Conservation (phyloP, 2,797 vertebrate genomes). For the Artibeus jamaicensis region DNA sequence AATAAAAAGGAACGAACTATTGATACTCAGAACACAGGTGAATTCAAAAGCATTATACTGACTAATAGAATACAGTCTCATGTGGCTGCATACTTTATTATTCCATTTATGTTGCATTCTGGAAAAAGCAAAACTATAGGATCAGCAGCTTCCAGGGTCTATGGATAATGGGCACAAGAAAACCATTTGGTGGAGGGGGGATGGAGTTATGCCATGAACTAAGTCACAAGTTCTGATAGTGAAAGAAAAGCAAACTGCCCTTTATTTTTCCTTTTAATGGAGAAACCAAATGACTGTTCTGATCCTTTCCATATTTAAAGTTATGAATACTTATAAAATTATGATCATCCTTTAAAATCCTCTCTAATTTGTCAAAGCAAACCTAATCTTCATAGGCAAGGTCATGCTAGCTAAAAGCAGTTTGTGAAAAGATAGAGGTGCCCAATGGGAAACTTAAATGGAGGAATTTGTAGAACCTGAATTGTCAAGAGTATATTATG, state of each 20-base stretch:
- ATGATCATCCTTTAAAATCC: background rate
- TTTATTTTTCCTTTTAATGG: background rate
- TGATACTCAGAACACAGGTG: background rate
- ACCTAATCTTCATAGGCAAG: background rate
- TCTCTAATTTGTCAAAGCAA: background rate
- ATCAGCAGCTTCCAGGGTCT: background rate
- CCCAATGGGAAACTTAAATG: background rate
- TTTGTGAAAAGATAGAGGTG: background rate
- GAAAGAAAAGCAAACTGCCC: background rate
- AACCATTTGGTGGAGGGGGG: background rate
- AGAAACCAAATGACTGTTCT: background rate
- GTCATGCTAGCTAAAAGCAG: background rate
- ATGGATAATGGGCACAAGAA: background rate
- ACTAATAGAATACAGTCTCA: background rate
- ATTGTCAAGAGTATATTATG: constrained; percentile 10
- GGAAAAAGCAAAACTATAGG: background rate
- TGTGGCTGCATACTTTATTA: background rate
- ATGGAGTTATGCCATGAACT: background rate
- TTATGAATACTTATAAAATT: background rate
- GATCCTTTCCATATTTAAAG: background rate
- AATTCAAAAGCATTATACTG: background rate
- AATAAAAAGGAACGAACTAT: background rate
- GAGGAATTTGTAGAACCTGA: background rate
- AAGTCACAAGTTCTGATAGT: background rate
- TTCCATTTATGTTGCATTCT: background rate